These are phyloP conservation scores for Ceratosolen solmsi DNA, from an alignment of 1,140 invertebrate genomes.

Conservation along the genomic window DNA sequence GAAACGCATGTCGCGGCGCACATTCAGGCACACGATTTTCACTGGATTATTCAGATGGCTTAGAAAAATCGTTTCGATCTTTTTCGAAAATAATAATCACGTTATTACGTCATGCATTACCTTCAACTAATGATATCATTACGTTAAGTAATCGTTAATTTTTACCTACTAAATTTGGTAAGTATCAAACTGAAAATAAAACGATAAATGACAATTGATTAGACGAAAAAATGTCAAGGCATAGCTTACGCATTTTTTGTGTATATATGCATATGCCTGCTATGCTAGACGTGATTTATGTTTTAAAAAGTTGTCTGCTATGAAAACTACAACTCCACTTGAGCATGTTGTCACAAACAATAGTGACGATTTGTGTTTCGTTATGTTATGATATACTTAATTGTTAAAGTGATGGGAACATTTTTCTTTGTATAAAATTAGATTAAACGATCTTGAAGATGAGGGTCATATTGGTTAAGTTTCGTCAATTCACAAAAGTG, in stretches of 20 bases:
- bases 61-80: neutral
- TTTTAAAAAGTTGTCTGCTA: neutral
- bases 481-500: constrained; percentile 68
- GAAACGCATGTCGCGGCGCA: no score
- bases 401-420: neutral
- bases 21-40: neutral
- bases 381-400: neutral
- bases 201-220: neutral
- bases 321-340: neutral
- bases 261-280: no score
- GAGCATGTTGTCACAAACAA: neutral
- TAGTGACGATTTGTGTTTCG: neutral
- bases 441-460: constrained; percentile 51
- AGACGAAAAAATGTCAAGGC: no score
- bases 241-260: neutral
- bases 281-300: neutral
- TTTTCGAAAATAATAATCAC: neutral
- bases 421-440: neutral
- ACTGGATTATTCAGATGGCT: neutral
- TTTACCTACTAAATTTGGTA: neutral
- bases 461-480: constrained; percentile 67
- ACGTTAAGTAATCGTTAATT: neutral
- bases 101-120: neutral
- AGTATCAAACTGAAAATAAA: neutral
- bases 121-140: neutral